Evolutionary conservation across 2,113 vertebrate genomes (phyloP), one percentile per base, ranked within the genome.

Genomic region (Zosterops japonicus): DNA sequence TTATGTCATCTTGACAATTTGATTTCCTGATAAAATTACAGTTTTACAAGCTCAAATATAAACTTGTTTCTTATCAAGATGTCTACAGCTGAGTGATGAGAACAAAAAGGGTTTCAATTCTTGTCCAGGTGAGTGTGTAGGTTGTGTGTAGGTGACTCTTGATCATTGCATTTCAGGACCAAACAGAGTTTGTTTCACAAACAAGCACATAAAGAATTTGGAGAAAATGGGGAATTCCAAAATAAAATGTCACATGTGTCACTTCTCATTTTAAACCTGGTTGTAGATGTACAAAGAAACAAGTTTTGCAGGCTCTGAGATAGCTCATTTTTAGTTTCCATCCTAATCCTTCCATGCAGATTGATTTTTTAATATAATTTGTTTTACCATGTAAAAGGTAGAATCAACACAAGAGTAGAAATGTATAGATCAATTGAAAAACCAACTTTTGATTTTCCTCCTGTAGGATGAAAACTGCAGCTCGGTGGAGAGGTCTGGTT

Each of bases 361-460:
- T 31, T 24, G 25, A 2, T 18, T 42, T 35, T 59, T 33, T 2
- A 0, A 0, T 10, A 4, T 15, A 0, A 15, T 25, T 17, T 57
- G 8, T 83, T 68, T 92, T 78, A 12, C 12, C 7, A 2, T 29
- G 25, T 27, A 21, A 63, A 89, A 89, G 2, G 2, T 42, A 68
- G 33, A 76, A 71, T 60, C 22, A 74, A 8, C 41, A 36, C 23
- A 61, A 25, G 17, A 65, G 9, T 44, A 49, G 36, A 65, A 89
- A 65, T 2, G 0, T 42, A 13, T 4, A 49, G 41, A 52, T 44
- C 35, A 83, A 18, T 8, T 56, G 14, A n/a, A 86, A 63, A 55
- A 8, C 0, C 24, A 57, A 2, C 16, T 59, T 70, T 49, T 49
- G 21, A 14, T 87, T 65, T 94, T 86, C 21, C 8, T 80, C 28